Percentiles rank a stretch among this genome's conserved stretches.
phyloP scores from a whole-genome alignment of 2,888 invertebrate species.

The Melipona beecheii region DNA sequence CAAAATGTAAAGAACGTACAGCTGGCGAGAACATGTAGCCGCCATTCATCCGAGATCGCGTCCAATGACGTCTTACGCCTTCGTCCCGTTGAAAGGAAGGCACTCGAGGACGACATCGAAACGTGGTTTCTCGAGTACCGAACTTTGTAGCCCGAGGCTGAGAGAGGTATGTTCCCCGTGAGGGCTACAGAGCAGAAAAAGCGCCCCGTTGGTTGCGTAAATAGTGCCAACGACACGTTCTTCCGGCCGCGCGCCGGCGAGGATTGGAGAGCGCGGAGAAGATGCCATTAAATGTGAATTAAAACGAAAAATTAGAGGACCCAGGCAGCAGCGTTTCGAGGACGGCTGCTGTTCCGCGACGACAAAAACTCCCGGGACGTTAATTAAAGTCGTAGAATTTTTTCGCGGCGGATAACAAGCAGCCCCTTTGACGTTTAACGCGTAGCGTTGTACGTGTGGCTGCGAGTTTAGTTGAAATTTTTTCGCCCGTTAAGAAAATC shows the following conservation, averaged over 20 bases:
- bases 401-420: slow-evolving; percentile 36
- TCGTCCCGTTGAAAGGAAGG: neutral
- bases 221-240: slow-evolving; percentile 44
- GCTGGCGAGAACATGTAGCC: neutral
- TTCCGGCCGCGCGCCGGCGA: neutral
- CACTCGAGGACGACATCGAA: slow-evolving; percentile 29
- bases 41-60: slow-evolving; percentile 22
- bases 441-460: slow-evolving; percentile 4
- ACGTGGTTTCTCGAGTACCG: slow-evolving; percentile 40
- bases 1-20: slow-evolving; percentile 11
- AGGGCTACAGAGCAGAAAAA: slow-evolving; percentile 6
- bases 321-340: slow-evolving; percentile 15
- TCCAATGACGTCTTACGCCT: slow-evolving; percentile 23
- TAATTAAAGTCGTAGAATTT: slow-evolving; percentile 63
- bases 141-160: slow-evolving; percentile 17
- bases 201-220: slow-evolving; percentile 36
- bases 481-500: slow-evolving; percentile 23
- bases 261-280: slow-evolving; percentile 23
- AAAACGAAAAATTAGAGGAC: slow-evolving; percentile 57
- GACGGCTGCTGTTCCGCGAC: slow-evolving; percentile 14
- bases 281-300: slow-evolving; percentile 54
- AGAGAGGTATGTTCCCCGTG: neutral
- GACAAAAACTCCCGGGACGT: slow-evolving; percentile 46
- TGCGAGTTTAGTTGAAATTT: slow-evolving; percentile 28
- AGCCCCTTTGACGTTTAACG: slow-evolving; percentile 47